A percentile compares a stretch with the other conserved stretches of the same genome.
These are phyloP conservation scores for Lepidochrysops patricia DNA, from an alignment of 2,888 invertebrate species.

Conservation along the genomic window DNA sequence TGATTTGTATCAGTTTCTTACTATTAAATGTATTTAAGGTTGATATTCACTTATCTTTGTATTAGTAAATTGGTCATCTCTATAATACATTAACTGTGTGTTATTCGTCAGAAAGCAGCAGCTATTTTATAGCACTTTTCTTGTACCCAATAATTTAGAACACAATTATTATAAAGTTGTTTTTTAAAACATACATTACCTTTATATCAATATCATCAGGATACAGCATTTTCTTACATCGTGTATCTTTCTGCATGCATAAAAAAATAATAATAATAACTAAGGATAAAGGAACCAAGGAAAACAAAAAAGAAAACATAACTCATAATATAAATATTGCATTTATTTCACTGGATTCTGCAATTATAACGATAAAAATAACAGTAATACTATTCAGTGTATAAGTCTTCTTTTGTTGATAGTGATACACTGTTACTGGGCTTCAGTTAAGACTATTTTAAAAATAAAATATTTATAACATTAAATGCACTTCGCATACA, in stretches of 20 bases:
- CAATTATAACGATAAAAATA: slow-evolving; percentile 59
- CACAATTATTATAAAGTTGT: no score
- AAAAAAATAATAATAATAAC: slow-evolving; percentile 37
- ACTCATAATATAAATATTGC: slow-evolving; percentile 75
- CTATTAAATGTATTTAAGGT: no score
- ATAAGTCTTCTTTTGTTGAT: slow-evolving; percentile 41
- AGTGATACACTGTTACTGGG: slow-evolving; percentile 34
- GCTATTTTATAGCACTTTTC: no score
- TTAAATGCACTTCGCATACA: slow-evolving; percentile 69
- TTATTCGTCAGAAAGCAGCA: no score
- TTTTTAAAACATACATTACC: slow-evolving; percentile 2
- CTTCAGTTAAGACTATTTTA: slow-evolving; percentile 55
- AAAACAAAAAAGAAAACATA: slow-evolving; percentile 64
- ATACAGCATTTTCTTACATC: not conserved
- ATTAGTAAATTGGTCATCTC: no score
- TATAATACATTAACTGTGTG: no score
- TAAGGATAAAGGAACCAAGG: slow-evolving; percentile 61
- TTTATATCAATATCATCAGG: not conserved
- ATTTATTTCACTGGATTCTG: slow-evolving; percentile 75
- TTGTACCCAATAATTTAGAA: no score
- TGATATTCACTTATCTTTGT: no score
- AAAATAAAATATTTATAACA: slow-evolving; percentile 65
- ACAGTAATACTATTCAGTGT: slow-evolving; percentile 73
- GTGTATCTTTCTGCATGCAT: slow-evolving; percentile 14
- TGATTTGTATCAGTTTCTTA: no score